Evolutionary conservation across 2,888 invertebrate species (phyloP), one percentile per base, ranked within the genome.

Genomic region (Drosophila meridionalis): DNA sequence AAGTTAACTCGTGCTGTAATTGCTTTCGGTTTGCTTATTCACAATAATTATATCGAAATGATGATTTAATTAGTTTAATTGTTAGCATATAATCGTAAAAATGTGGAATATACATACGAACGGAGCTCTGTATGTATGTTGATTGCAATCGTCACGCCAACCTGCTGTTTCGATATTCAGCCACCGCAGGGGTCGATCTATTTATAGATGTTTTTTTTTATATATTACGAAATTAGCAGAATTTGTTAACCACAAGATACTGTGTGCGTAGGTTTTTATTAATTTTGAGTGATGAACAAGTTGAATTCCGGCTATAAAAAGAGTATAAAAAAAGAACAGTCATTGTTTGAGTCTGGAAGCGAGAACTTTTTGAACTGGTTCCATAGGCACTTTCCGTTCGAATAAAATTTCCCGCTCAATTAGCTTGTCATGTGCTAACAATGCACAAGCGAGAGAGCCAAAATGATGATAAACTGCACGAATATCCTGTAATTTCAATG

Each of bases 51-150:
- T 12, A 43, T n/a, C 20, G 20, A 67, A 52, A 63, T 63, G 34
- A 65, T 47, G n/a, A 43, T 53, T 65, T 63, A 72, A 77, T 78
- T 73, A 63, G 57, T 45, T 66, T 64, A 56, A 72, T 72, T 48
- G 50, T 11, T 26, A 11, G 20, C n/a, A 47, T 38, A 56, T 50
- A 48, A 61, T 50, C 73, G 34, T 68, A 57, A 73, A 67, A 59
- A 32, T 47, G 52, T 9, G 53, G 62, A 26, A 34, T 48, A 47
- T 42, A 53, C 47, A 47, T 57, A 12, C 26, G 42, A 42, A 4
- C 7, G 43, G n/a, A 20, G 20, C 26, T 45, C 26, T 34, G 3
- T 42, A 30, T 14, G 2, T 11, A 42, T 59, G 55, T 47, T 65
- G 50, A 38, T 50, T 55, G 40, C 26, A 52, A 2, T 69, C 34